Percentiles rank a stretch among this genome's conserved stretches.
Evolutionary conservation across 2,888 invertebrate species (phyloP).

Genomic region (Gerris lacustris): DNA sequence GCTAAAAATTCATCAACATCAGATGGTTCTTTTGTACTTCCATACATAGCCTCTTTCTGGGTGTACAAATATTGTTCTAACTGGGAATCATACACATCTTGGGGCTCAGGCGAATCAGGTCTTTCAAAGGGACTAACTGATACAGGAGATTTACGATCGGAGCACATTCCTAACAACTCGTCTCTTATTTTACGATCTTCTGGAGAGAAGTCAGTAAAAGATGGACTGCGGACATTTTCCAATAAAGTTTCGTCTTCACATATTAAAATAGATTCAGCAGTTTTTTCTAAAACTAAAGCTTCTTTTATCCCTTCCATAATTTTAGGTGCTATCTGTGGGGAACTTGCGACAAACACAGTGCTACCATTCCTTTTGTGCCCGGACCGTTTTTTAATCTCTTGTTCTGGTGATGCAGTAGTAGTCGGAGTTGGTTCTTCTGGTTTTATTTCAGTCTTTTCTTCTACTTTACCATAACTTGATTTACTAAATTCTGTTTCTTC

Average conservation of each 20-base stretch:
- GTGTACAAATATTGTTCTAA: conserved; percentile 4
- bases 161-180: conserved; percentile 37
- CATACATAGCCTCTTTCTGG: background rate
- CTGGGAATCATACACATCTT: conserved; percentile 29
- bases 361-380: conserved; percentile 48
- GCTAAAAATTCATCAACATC: background rate
- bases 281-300: background rate
- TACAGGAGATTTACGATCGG: conserved; percentile 21
- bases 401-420: conserved; percentile 33
- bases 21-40: background rate
- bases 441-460: conserved; percentile 13
- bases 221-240: conserved; percentile 35
- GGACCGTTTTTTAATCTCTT: conserved; percentile 33
- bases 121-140: conserved; percentile 39
- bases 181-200: conserved; percentile 37
- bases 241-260: conserved; percentile 22
- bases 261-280: background rate
- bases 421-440: conserved; percentile 26
- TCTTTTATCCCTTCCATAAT: background rate
- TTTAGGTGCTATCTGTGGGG: background rate
- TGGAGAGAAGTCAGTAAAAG: conserved; percentile 36
- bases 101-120: conserved; percentile 43
- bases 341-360: conserved; percentile 3
- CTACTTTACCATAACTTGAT: conserved; percentile 21
- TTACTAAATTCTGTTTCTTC: conserved; percentile 34